Percentiles rank a stretch among this genome's conserved stretches.
These are phyloP conservation scores for Frankliniella fusca DNA, from an alignment of 2,888 invertebrate genomes.

Conservation along the genomic window DNA sequence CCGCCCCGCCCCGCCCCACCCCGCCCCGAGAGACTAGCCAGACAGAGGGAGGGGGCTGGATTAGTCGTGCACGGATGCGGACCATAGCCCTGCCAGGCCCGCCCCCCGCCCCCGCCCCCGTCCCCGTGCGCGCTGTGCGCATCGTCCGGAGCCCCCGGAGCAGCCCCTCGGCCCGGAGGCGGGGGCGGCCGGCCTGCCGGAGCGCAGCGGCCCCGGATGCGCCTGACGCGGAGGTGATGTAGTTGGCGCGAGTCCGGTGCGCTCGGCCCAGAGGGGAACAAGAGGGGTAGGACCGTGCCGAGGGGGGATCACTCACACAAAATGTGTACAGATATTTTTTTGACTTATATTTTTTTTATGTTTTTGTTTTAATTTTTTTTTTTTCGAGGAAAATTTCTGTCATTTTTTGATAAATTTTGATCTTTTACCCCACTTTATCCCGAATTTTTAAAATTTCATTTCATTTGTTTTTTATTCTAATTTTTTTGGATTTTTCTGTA, in stretches of 20 bases:
- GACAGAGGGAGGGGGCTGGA: neutral
- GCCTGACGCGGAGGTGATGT: conserved; percentile 15
- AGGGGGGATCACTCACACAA: no score
- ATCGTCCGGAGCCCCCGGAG: neutral
- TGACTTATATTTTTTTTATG: no score
- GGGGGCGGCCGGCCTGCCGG: neutral
- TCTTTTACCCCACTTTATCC: no score
- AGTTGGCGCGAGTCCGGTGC: conserved; percentile 21
- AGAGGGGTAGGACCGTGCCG: no score
- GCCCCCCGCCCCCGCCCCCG: neutral
- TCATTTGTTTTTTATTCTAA: no score
- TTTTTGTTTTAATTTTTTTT: no score
- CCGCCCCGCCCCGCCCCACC: neutral
- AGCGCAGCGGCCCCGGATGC: neutral
- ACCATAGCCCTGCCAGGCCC: neutral
- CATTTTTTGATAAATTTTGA: no score
- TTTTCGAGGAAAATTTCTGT: no score
- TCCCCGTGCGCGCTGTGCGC: neutral
- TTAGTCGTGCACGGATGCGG: conserved; percentile 13
- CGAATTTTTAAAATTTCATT: no score
- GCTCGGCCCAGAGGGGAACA: neutral
- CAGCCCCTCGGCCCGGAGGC: neutral
- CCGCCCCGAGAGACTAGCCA: neutral
- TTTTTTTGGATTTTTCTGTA: no score
- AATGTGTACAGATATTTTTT: no score